Evolutionary conservation across 2,797 vertebrate genomes (phyloP), one percentile per base, ranked within the genome.

Genomic region (Danio choprae): DNA sequence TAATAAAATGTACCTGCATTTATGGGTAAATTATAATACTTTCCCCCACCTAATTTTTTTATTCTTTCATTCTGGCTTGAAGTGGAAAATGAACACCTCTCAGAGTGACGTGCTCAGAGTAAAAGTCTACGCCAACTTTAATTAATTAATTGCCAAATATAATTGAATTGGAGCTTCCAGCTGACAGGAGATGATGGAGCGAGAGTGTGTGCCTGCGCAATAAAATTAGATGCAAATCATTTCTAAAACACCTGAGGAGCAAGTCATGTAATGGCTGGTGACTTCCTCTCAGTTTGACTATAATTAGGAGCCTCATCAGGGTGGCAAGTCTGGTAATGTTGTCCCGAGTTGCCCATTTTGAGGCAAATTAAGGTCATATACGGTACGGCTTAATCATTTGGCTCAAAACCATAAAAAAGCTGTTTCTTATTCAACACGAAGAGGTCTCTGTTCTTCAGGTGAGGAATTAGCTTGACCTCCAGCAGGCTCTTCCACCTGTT

Each of bases 131-230:
- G 48, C 29, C 36, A 68, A 50, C 63, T 78, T 80, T 67, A 70
- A 81, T 83, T 68, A 44, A 76, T 78, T 81, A 83, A 81, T 83
- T 63, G 75, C 76, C 81, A 77, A 67, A 87, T 87, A 80, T 46
- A 85, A 84, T 83, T 84, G 82, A 84, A 77, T 11, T 4, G 55
- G 78, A 41, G 74, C 59, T 72, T 59, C 38, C 55, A 18, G 22
- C 59, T 13, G 69, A 77, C 43, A 60, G 40, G 18, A 58, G 69
- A 46, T 44, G 22, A 79, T 36, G 4, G 16, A 36, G 73, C 62
- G 46, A 58, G 53, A 77, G 56, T 69, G 73, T 81, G 74, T 46
- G 55, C 58, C 43, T 60, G 11, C 64, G 64, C 48, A 62, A 72
- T 78, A 63, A 46, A 44, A 63, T 51, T 8, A 64, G 22, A 73